Percentiles rank a stretch among this genome's conserved stretches.
Conservation (phyloP, 2,797 vertebrate species). For the Aphelocoma californica region DNA sequence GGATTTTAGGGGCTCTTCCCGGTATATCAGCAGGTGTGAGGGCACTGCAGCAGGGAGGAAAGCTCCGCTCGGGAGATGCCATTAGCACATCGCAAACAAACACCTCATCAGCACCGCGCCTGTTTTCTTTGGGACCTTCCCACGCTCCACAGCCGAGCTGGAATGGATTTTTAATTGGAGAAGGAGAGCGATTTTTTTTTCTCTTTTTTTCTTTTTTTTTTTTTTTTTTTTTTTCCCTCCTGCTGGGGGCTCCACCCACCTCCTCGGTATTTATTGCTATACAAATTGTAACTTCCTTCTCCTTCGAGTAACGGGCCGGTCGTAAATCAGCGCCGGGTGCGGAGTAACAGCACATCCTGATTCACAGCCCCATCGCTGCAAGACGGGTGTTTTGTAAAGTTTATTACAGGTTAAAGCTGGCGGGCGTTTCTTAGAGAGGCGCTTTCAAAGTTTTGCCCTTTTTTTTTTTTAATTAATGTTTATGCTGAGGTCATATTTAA, state of each 20-base stretch:
- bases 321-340: constrained; percentile 28
- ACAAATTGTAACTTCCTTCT: constrained; percentile 74
- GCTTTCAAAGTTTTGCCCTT: background rate
- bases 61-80: background rate
- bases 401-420: background rate
- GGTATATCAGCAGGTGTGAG: background rate
- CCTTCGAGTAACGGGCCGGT: background rate
- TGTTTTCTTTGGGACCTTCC: constrained; percentile 50
- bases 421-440: rapidly evolving
- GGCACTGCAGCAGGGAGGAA: background rate
- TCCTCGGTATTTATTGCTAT: constrained; percentile 77
- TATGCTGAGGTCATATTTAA: background rate
- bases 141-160: constrained; percentile 22
- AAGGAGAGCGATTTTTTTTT: background rate
- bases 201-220: no score
- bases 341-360: background rate
- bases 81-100: constrained; percentile 14
- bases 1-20: background rate
- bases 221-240: background rate
- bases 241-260: constrained; percentile 26
- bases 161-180: constrained; percentile 68
- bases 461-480: rapidly evolving
- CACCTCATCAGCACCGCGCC: constrained; percentile 1
- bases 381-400: background rate
- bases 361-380: background rate